phyloP scores from a whole-genome alignment of 2,888 invertebrate genomes.

The Pimpla rufipes region DNA sequence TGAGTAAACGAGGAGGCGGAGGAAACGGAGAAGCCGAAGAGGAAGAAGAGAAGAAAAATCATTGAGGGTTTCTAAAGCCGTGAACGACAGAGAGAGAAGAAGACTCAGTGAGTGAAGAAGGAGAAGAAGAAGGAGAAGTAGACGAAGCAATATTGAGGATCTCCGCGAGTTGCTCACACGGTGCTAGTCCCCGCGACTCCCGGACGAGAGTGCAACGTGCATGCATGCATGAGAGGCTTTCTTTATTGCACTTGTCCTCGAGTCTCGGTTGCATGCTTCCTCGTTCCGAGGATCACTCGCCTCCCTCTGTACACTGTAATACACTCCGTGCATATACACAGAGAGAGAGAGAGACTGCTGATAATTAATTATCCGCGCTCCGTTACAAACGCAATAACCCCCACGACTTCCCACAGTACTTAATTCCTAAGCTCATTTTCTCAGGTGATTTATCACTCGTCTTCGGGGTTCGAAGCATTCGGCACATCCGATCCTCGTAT shows the following conservation, averaged over 20 bases:
- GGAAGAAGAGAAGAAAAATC: constrained; percentile 3
- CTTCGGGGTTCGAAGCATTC: neutral
- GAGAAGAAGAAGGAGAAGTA: constrained; percentile 33
- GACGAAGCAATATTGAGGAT: constrained; percentile 37
- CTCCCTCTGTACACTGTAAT: constrained; percentile 46
- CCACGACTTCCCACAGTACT: constrained; percentile 49
- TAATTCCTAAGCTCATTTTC: constrained; percentile 50
- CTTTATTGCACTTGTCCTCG: constrained; percentile 69
- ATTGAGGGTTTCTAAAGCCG: constrained; percentile 44
- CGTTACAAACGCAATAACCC: constrained; percentile 31
- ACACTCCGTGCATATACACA: constrained; percentile 20
- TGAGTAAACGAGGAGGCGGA: neutral
- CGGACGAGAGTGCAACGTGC: constrained; percentile 42
- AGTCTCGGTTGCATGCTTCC: constrained; percentile 66
- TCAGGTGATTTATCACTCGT: constrained; percentile 27
- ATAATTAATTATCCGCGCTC: constrained; percentile 64
- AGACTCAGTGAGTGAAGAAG: constrained; percentile 1
- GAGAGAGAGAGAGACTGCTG: constrained; percentile 39
- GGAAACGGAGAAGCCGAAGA: constrained; percentile 2
- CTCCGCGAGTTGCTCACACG: constrained; percentile 51
- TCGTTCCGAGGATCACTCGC: constrained; percentile 68
- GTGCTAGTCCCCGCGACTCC: constrained; percentile 5
- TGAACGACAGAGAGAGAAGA: constrained; percentile 10
- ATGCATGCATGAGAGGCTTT: constrained; percentile 58
- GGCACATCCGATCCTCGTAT: neutral